Base-by-base conservation (phyloP, 2,888 invertebrate genomes). In the Sussaba pulchella region DNA sequence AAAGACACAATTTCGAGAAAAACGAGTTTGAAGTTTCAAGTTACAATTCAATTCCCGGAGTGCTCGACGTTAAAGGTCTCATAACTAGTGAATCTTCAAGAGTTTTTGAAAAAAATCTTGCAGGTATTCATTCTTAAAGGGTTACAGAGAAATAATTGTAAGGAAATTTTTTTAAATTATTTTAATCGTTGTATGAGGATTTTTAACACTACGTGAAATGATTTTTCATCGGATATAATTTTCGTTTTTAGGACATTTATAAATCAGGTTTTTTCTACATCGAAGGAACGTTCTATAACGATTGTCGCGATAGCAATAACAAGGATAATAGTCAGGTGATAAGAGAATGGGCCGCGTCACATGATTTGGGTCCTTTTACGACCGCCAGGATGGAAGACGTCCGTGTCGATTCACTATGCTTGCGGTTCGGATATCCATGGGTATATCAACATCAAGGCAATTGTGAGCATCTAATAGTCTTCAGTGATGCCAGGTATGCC, bases 401-500 rank as follows among this genome's bases (percentile, higher is more conserved):
- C 10, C 80, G 87, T 85, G 81, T 92, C 26, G 89, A 90, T 82
- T 88, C 90, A 10, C 87, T 95, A 21, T 83, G 82, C 0, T 82
- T 94, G n/a, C 92, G 93, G 64, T 92, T 94, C 78, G 95, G 95
- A 0, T 94, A 94, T 87, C 95, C 95, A 0, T 96, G 95, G 94
- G 94, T 99, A 0, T 99, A 97, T 93, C 94, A 96, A 80, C 99
- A 99, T 93, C 97, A 98, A 91, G 98, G 98, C 8, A 94, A 95
- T 88, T 99, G 99, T 92, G 98, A 99, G 92, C 99, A 99, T 92
- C 91, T 98, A 1, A 94, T 99, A 87, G 94, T 96, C 0, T 96
- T 99, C 91, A 95, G 96, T 0, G 96, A 97, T 90, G 93, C 96
- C 0, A 95, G 94, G 94, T 92, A 88, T 52, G 10, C n/a, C 2